Conservation (phyloP, 2,113 vertebrate species). For the Chionis minor region DNA sequence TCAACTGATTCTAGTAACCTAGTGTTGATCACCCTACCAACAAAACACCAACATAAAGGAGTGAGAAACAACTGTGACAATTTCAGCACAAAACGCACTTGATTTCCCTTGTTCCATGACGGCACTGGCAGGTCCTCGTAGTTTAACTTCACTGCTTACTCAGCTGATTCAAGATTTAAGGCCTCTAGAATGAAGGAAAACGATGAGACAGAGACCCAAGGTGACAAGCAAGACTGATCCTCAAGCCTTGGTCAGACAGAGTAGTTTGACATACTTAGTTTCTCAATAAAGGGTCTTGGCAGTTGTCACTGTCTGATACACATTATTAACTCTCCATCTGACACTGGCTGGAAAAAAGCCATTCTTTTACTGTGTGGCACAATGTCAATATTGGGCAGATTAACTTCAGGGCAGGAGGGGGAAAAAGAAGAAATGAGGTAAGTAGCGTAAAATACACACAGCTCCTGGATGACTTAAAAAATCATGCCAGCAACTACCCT, state of each 20-base stretch:
- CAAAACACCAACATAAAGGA: neutral
- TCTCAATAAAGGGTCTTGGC: neutral
- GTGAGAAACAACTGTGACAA: neutral
- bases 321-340: neutral
- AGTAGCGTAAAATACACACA: neutral
- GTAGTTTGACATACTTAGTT: neutral
- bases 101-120: neutral
- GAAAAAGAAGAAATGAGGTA: neutral
- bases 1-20: neutral
- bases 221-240: neutral
- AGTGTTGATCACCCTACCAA: neutral
- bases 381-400: neutral
- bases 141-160: neutral
- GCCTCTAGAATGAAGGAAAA: neutral
- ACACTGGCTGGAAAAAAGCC: neutral
- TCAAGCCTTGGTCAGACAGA: neutral
- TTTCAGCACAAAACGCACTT: neutral
- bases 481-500: neutral
- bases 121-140: rapidly evolving
- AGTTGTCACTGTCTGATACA: neutral
- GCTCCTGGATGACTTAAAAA: neutral
- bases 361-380: neutral
- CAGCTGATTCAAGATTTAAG: neutral
- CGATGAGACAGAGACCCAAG: neutral
- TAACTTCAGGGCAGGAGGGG: neutral